phyloP scores from a whole-genome alignment of 2,797 vertebrate genomes.

The Anolis apletophallus region DNA sequence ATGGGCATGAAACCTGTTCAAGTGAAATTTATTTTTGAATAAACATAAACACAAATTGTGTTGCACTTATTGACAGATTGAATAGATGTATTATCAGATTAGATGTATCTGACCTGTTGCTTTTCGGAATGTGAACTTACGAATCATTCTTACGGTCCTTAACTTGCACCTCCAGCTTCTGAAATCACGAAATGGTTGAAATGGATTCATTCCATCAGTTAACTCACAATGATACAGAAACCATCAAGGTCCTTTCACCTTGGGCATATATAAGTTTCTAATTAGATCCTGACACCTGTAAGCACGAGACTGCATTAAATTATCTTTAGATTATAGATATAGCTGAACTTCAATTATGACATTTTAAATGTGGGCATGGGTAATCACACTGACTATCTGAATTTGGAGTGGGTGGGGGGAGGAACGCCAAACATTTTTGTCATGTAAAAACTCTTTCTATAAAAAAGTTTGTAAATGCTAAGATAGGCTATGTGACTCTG shows the following conservation, averaged over 20 bases:
- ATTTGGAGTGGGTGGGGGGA: background rate
- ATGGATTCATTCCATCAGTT: constrained; percentile 15
- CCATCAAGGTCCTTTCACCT: background rate
- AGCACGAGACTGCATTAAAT: background rate
- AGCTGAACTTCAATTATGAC: background rate
- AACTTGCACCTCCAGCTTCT: background rate
- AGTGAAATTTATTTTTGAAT: background rate
- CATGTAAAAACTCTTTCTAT: background rate
- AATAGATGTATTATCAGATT: background rate
- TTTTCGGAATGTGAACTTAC: background rate
- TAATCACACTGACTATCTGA: background rate
- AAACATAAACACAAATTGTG: background rate
- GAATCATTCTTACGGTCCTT: background rate
- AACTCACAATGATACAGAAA: background rate
- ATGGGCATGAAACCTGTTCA: background rate
- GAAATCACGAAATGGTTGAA: constrained; percentile 6
- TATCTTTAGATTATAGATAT: background rate
- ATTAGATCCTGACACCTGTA: background rate
- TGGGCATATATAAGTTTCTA: background rate
- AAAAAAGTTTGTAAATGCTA: background rate
- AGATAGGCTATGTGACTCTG: background rate
- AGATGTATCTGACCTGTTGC: background rate
- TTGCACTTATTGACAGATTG: background rate
- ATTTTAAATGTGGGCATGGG: background rate
- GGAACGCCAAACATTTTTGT: background rate